These are phyloP conservation scores for Nibea coibor DNA, from an alignment of 2,113 vertebrate genomes.

Conservation along the genomic window DNA sequence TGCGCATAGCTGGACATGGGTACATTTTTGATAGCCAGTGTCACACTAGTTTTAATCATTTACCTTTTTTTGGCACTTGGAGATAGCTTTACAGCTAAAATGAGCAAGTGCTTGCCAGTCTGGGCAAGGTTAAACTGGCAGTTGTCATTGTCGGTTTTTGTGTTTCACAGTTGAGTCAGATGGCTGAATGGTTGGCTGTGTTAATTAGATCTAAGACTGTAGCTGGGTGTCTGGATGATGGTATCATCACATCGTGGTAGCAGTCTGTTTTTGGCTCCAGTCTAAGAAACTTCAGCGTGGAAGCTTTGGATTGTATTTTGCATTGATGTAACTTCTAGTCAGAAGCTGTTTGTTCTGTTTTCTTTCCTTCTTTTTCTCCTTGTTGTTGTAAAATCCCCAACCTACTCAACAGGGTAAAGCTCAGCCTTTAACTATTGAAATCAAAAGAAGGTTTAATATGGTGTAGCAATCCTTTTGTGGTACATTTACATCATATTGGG, in stretches of 20 bases:
- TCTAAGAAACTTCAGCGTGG: not conserved
- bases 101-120: no score
- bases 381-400: not conserved
- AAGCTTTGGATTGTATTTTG: not conserved
- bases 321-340: not conserved
- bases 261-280: not conserved
- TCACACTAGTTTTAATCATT: no score
- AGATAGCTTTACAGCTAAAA: no score
- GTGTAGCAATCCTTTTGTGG: not conserved
- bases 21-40: no score
- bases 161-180: not conserved
- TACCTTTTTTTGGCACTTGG: no score
- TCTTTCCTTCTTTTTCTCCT: not conserved
- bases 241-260: not conserved
- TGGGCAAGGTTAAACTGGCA: no score
- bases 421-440: conserved; percentile 1
- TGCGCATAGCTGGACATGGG: no score
- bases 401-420: conserved; percentile 3
- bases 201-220: not conserved
- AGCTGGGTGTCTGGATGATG: not conserved
- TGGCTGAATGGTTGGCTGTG: not conserved
- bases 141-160: no score
- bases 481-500: not conserved
- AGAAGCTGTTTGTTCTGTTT: not conserved
- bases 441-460: conserved; percentile 9